Conservation (phyloP, 2,113 vertebrate genomes). For the Ophthalmolycus amberensis region DNA sequence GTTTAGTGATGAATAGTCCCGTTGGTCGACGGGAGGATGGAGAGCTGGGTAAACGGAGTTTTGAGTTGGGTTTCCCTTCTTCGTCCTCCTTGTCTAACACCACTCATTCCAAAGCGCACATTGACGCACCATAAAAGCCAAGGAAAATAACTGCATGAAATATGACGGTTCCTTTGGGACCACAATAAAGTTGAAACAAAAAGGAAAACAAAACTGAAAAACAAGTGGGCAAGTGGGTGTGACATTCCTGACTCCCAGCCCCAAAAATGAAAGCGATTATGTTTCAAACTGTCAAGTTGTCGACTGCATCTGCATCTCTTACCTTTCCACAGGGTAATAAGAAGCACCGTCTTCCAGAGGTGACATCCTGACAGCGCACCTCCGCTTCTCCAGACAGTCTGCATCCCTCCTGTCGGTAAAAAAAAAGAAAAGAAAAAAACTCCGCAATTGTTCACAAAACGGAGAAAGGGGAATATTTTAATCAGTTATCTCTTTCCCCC, state of each 20-base stretch:
- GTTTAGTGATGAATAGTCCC: not conserved
- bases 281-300: conserved; percentile 52
- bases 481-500: conserved; percentile 1
- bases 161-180: not conserved
- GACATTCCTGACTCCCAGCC: not conserved
- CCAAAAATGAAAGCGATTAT: not conserved
- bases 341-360: conserved; percentile 65
- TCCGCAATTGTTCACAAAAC: conserved; percentile 50
- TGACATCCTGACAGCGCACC: conserved; percentile 55
- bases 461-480: not conserved
- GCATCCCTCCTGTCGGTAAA: conserved; percentile 62
- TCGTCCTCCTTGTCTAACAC: not conserved
- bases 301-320: conserved; percentile 23
- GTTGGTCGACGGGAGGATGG: not conserved
- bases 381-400: conserved; percentile 38
- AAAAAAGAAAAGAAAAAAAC: conserved; percentile 1
- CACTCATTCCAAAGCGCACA: conserved; percentile 9
- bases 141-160: not conserved
- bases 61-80: not conserved
- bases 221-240: not conserved
- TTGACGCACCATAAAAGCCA: not conserved
- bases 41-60: not conserved
- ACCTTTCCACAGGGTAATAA: conserved; percentile 70
- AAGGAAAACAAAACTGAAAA: not conserved
- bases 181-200: not conserved